Base-by-base conservation (phyloP, 2,888 invertebrate species). In the Caenorhabditis angaria region DNA sequence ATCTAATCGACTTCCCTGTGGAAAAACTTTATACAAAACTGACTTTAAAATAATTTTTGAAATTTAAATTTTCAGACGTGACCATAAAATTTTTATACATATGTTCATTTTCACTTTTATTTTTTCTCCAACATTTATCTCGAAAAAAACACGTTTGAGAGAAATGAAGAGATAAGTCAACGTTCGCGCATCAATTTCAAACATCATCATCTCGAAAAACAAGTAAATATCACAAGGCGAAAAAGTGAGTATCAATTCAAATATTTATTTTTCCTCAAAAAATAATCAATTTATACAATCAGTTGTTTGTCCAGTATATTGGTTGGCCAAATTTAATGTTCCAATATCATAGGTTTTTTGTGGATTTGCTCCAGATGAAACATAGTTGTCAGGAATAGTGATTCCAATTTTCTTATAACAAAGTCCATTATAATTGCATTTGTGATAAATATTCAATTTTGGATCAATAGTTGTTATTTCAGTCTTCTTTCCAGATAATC, bases 391-490 rank as follows among this genome's bases (percentile, higher is more conserved):
- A 18, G 81, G 81, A 47, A 81, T 80, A 1, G 75, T 78, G 61
- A 81, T 81, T 29, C 79, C 79, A 50, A 81, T 81, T 57, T 79
- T 79, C 58, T 79, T 77, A 64, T 81, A 79, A 61, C 81, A 81
- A 4, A 70, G 70, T 18, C 76, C 76, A 57, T 77, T 79, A 66
- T 81, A 79, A 51, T 81, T 76, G 68, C 81, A 81, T 48, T 79
- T 77, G 70, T 81, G 81, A 59, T 81, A 81, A 47, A 81, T 74
- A 59, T 81, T 81, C 54, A 81, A 61, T 55, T 78, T 79, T 20
- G 76, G 78, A 55, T 80, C 79, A 41, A 77, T 80, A 0, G 77
- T 80, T 1, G 73, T 65, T 50, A 79, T 77, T 66, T 80, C 79
- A 12, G 77, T 79, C 55, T 80, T 76, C 4, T 72, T 73, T 56